Evolutionary conservation across 2,888 invertebrate genomes (phyloP), one percentile per base, ranked within the genome.

Genomic region (Folsomia manolachei): DNA sequence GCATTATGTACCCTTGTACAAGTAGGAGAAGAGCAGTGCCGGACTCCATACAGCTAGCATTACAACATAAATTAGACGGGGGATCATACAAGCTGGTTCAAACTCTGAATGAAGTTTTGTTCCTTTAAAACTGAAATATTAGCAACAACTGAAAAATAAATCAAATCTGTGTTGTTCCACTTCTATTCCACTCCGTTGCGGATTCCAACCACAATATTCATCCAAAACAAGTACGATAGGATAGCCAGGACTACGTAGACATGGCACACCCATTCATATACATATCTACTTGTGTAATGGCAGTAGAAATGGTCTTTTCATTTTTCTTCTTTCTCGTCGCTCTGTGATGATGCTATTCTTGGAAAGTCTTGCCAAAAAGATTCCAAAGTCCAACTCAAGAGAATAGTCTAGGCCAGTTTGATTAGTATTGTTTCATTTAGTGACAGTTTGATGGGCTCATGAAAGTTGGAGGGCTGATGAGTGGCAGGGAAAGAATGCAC

Each of bases 361-460:
- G 39, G 39, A 39, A 39, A 39, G 39, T 39, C 39, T 39, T 39
- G 39, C 39, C 39, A 39, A 39, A 39, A 39, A 39, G 39, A 39
- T 39, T 39, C 39, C n/a, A 14, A 14, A 14, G 39, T 39, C 14
- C 24, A 52, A 2, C 51, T 52, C 66, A 7, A 14, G 66, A 24
- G 66, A 53, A 52, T 66, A 11, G 23, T 51, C 66, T 66, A 24
- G 24, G 23, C 51, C n/a, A 11, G 23, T 71, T 67, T 71, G 71
- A 71, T 71, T 71, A 61, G 66, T 61, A 71, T 67, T 71, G 66
- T 71, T 66, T 71, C 71, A 71, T 71, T 39, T 27, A 27, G 71
- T 71, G 71, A 71, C 66, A 65, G 66, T 67, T 71, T 66, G 61
- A 71, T 71, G 67, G 70, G 62, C 63, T 56, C 53, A 23, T 69